A percentile compares a stretch with the other conserved stretches of the same genome.
Evolutionary conservation across 2,797 vertebrate species (phyloP).

Genomic region (Lophius americanus): DNA sequence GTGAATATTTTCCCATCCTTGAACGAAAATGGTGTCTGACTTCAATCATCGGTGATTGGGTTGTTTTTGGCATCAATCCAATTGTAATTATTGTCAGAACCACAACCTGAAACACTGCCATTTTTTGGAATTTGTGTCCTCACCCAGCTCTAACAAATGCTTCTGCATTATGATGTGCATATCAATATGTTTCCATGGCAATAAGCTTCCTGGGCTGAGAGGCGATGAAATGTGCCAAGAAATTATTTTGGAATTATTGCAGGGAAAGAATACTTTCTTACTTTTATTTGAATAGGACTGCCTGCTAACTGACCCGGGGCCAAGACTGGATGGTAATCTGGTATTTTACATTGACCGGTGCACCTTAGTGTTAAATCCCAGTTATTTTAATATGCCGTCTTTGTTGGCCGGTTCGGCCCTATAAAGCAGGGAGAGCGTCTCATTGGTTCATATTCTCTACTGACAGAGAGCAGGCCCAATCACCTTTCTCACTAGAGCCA

Average conservation of each 20-base stretch:
- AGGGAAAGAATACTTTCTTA: background rate
- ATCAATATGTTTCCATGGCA: constrained; percentile 62
- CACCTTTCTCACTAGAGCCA: too few species aligned
- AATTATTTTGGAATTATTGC: constrained; percentile 3
- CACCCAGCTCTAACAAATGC: constrained; percentile 34
- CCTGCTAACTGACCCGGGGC: background rate
- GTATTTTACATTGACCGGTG: too few species aligned
- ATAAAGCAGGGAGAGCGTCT: too few species aligned
- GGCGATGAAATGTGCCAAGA: constrained; percentile 14
- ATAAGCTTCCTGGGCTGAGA: constrained; percentile 37
- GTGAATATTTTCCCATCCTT: background rate
- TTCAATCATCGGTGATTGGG: background rate
- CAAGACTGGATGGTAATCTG: too few species aligned
- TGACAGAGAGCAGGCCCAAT: too few species aligned
- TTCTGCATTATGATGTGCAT: constrained; percentile 39
- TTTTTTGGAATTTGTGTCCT: constrained; percentile 41
- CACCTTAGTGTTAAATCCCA: too few species aligned
- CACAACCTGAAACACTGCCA: constrained; percentile 28
- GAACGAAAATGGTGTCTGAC: background rate
- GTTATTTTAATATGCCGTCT: too few species aligned
- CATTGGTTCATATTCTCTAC: too few species aligned
- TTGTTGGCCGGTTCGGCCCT: too few species aligned
- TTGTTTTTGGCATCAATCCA: constrained; percentile 7
- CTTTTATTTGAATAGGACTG: background rate
- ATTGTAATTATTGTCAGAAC: constrained; percentile 3